Evolutionary conservation across 1,140 invertebrate genomes (phyloP).

Genomic region (Lordiphosa stackelbergi): DNA sequence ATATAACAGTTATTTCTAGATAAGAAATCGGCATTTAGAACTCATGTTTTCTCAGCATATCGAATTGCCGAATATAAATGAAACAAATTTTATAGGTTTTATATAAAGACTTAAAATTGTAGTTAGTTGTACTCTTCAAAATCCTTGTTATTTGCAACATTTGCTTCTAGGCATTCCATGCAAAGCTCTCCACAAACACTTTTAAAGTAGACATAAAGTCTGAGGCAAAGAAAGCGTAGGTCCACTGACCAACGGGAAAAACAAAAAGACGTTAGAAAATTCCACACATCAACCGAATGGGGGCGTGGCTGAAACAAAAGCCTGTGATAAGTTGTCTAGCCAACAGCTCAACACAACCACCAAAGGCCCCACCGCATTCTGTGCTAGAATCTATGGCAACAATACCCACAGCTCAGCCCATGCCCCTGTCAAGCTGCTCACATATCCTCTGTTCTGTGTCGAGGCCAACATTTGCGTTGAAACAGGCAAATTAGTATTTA

Average conservation of each 20-base stretch:
- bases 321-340: constrained; percentile 39
- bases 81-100: too few species aligned
- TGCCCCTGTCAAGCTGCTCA: background rate
- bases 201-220: too few species aligned
- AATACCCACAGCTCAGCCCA: background rate
- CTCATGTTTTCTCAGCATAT: too few species aligned
- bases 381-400: constrained; percentile 4
- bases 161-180: too few species aligned
- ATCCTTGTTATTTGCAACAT: too few species aligned
- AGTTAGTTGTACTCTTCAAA: too few species aligned
- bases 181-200: too few species aligned
- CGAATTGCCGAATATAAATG: too few species aligned
- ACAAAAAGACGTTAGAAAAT: background rate
- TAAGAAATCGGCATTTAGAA: too few species aligned
- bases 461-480: constrained; percentile 69
- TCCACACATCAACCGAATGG: constrained; percentile 24
- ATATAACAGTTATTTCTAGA: too few species aligned
- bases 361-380: constrained; percentile 1
- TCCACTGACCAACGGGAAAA: constrained; percentile 5
- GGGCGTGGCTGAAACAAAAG: constrained; percentile 13
- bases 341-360: constrained; percentile 17
- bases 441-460: constrained; percentile 2
- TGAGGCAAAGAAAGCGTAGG: background rate
- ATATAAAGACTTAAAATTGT: too few species aligned
- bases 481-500: constrained; percentile 76